Evolutionary conservation across 2,888 invertebrate species (phyloP), one percentile per base, ranked within the genome.

Genomic region (Phalera bucephala): DNA sequence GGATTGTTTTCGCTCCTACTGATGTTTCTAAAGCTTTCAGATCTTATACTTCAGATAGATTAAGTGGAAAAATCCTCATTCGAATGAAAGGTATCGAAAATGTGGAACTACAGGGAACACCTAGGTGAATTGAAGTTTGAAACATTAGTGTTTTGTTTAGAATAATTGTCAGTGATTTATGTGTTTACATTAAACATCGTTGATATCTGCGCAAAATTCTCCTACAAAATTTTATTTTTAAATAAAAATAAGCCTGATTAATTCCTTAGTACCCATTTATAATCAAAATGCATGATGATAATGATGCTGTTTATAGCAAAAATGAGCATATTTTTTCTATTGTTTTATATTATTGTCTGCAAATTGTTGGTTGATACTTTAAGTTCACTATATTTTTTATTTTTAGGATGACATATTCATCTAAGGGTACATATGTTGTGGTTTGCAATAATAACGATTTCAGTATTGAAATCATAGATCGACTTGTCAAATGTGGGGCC

Each of bases 1-100:
- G 91, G n/a, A 91, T 91, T 0, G 82, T 93, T 1, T 96, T 94
- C 60, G 67, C 84, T 1, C 84, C 80, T 15, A 82, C 92, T 40
- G 91, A 94, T 57, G 71, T 94, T 0, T 93, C 94, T 64, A 82
- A 88, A 36, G 95, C 95, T 0, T 95, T 94, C 64, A 85, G 49
- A 41, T 84, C 82, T 2, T 85, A 93, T 83, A 84, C 91, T 0
- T 71, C 82, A 1, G 92, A 95, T 25, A 94, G 94, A 68, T 95
- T 96, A 60, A 46, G 42, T n/a, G 70, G 70, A 0, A 52, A 64
- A 31, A 64, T 66, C 2, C 13, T 72, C 5, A 40, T 72, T 1
- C 52, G 44, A 15, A 36, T 74, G 31, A 52, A 31, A 30, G 61
- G 70, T 49, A 52, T 3, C 43, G 33, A 2, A 39, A 45, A 12